Evolutionary conservation across 1,140 invertebrate species (phyloP).

Genomic region (Pseudomyrmex pallidus): DNA sequence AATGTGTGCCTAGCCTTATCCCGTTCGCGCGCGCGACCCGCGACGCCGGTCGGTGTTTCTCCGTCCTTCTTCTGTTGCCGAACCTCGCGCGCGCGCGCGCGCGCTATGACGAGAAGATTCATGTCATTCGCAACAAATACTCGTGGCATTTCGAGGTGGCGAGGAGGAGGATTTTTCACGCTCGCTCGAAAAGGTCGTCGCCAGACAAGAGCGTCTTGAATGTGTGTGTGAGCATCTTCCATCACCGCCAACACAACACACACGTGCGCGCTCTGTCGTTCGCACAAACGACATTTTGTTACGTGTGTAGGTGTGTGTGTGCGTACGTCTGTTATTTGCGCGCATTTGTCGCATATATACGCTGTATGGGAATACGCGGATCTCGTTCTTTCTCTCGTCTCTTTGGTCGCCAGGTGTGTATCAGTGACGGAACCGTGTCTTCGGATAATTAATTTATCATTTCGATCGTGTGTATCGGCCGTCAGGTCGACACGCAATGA

Average conservation of each 20-base stretch:
- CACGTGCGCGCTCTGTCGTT: no score
- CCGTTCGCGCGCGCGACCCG: background rate
- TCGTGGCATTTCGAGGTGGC: constrained; percentile 71
- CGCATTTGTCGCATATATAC: constrained; percentile 34
- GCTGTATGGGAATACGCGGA: background rate
- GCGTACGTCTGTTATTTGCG: constrained; percentile 29
- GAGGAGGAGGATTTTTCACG: constrained; percentile 61
- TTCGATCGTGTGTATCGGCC: constrained; percentile 18
- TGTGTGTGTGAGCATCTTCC: constrained; percentile 24
- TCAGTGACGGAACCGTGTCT: constrained; percentile 31
- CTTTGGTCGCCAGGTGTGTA: constrained; percentile 25
- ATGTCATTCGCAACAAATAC: constrained; percentile 71
- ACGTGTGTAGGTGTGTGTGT: background rate
- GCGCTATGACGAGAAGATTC: constrained; percentile 66
- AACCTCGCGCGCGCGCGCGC: background rate
- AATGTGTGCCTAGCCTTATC: constrained; percentile 28
- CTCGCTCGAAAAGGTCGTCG: constrained; percentile 64
- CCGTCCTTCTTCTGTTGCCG: constrained; percentile 3
- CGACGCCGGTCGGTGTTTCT: constrained; percentile 37
- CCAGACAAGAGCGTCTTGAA: constrained; percentile 57
- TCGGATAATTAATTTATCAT: constrained; percentile 65
- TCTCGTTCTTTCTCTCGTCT: background rate
- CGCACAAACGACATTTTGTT: no score
- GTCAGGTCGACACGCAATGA: constrained; percentile 21
- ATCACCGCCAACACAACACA: background rate